Base-by-base conservation (phyloP, 2,888 invertebrate genomes). In the Drosophila falleni region DNA sequence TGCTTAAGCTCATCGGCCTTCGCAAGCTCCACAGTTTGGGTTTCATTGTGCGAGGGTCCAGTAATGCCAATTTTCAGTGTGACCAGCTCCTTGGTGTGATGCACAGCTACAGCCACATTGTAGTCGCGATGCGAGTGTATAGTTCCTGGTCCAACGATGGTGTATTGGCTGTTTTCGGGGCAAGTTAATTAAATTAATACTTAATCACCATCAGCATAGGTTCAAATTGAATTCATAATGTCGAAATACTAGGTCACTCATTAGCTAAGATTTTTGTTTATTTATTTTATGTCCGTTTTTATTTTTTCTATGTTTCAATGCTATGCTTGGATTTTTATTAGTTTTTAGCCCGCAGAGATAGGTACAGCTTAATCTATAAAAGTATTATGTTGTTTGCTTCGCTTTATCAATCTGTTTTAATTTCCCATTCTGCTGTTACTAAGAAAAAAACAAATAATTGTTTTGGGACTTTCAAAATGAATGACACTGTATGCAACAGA, bases 41-140 rank as follows among this genome's bases (percentile, higher is more conserved):
- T 75, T 19, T 90, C 81, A 50, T 91, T 90, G 58, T 85, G 75
- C 5, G 87, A 86, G 5, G 90, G 90, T 3, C 91, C 91, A 0
- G 88, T 87, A 16, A 91, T 89, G 58, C 91, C 90, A 10, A 91
- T 75, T 53, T 90, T 90, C 9, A 91, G 67, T 29, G 80, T 73
- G 33, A 83, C 83, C 1, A 91, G 86, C 41, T 88, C 64, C 15
- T 73, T 71, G 29, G 84, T 80, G 37, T 91, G 90, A 77, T 94
- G 93, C 26, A 94, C 93, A 47, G 94, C 94, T 41, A 97, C 95
- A 5, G 96, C 96, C 54, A 96, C 96, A 90, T 96, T 96, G 93
- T 96, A 98, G 78, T 96, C 95, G 60, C 95, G 95, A 93, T 96
- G 95, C 15, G 98, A 97, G 73, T 98, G 95, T 47, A 98, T 93